These are phyloP conservation scores for Limonius californicus DNA, from an alignment of 1,140 invertebrate species.

Conservation along the genomic window DNA sequence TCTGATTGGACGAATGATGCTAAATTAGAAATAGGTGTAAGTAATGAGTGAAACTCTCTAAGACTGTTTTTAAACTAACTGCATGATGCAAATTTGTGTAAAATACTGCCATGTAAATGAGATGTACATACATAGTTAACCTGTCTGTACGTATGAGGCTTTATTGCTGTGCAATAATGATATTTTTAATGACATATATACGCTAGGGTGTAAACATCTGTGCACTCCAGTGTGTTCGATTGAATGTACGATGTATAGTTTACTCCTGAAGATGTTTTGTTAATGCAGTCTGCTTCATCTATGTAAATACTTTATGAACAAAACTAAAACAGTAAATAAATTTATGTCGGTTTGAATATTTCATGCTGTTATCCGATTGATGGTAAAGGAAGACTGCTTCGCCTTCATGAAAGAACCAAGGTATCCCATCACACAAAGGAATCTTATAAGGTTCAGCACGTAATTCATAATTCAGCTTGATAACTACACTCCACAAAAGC, in stretches of 20 bases:
- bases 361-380: too few species aligned
- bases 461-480: too few species aligned
- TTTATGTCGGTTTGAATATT: slow-evolving; percentile 8
- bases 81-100: slow-evolving; percentile 1
- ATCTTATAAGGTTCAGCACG: too few species aligned
- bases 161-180: slow-evolving; percentile 31
- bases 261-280: slow-evolving; percentile 2
- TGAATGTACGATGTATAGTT: slow-evolving; percentile 4
- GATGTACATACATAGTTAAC: slow-evolving; percentile 12
- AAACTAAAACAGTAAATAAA: slow-evolving; percentile 1
- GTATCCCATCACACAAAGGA: too few species aligned
- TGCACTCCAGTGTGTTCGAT: background rate
- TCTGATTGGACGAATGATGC: background rate
- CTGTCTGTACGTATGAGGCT: slow-evolving; percentile 16
- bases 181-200: slow-evolving; percentile 11
- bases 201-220: background rate
- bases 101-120: slow-evolving; percentile 13
- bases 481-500: too few species aligned
- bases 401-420: too few species aligned
- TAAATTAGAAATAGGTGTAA: background rate
- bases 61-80: background rate
- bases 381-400: too few species aligned
- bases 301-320: slow-evolving; percentile 17
- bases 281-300: slow-evolving; percentile 11
- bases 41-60: slow-evolving; percentile 9